A percentile compares a stretch with the other conserved stretches of the same genome.
These are phyloP conservation scores for Dryobotodes eremita DNA, from an alignment of 2,888 invertebrate genomes.

Conservation along the genomic window DNA sequence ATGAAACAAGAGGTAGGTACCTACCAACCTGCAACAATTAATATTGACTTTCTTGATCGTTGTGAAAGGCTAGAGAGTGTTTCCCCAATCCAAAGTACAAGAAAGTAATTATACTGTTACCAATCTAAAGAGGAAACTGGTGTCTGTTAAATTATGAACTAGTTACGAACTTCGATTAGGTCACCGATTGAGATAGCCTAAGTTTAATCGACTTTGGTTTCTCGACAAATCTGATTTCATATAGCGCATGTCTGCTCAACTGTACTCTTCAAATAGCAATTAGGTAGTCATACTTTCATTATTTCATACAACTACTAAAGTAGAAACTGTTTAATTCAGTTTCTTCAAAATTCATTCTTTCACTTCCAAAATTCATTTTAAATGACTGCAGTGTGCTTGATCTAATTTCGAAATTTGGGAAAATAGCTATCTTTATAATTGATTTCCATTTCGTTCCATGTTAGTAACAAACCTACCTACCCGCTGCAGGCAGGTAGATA, in stretches of 20 bases:
- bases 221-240: conserved; percentile 17
- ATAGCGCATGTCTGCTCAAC: neutral
- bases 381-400: neutral
- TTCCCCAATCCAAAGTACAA: neutral
- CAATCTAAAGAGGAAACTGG: conserved; percentile 30
- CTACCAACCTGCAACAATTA: neutral
- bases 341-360: no score
- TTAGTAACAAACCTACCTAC: neutral
- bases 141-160: conserved; percentile 34
- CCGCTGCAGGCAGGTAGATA: neutral
- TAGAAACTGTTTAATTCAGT: no score
- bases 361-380: neutral
- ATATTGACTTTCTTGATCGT: neutral
- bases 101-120: neutral
- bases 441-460: neutral
- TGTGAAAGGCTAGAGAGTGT: conserved; percentile 19
- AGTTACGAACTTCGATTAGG: conserved; percentile 59
- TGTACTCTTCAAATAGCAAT: neutral
- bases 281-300: neutral
- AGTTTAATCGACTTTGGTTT: conserved; percentile 51
- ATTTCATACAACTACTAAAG: neutral
- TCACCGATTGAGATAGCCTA: conserved; percentile 33
- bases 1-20: neutral
- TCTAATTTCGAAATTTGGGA: neutral
- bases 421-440: neutral